Conservation (phyloP, 2,113 vertebrate genomes). For the Nothobranchius kuhntae region DNA sequence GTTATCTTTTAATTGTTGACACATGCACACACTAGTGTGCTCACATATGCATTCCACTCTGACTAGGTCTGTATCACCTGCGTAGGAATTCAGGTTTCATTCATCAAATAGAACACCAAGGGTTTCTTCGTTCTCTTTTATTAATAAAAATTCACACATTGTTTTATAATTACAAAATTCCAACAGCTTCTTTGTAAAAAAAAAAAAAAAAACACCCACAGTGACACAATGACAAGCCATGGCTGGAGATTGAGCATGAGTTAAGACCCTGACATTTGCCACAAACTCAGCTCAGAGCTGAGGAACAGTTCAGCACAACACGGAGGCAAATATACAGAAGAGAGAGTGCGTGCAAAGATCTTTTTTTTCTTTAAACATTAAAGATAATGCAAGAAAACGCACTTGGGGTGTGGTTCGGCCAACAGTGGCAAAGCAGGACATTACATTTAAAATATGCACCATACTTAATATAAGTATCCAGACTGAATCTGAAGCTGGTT, state of each 20-base stretch:
- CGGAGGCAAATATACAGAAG: neutral
- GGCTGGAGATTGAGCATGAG: slow-evolving; percentile 18
- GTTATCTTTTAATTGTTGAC: slow-evolving; percentile 44
- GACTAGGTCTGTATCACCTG: neutral
- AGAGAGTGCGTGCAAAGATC: slow-evolving; percentile 53
- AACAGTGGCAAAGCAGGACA: slow-evolving; percentile 12
- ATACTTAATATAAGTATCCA: slow-evolving; percentile 80
- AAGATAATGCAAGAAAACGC: slow-evolving; percentile 74
- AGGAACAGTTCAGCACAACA: slow-evolving; percentile 63
- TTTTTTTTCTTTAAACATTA: slow-evolving; percentile 80
- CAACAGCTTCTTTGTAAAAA: slow-evolving; percentile 53
- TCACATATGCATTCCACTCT: slow-evolving; percentile 13
- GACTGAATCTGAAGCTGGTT: slow-evolving; percentile 17
- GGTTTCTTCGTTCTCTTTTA: slow-evolving; percentile 44
- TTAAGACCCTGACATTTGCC: slow-evolving; percentile 17
- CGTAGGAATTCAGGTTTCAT: neutral
- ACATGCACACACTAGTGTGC: slow-evolving; percentile 4
- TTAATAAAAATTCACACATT: slow-evolving; percentile 60
- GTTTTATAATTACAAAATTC: slow-evolving; percentile 47
- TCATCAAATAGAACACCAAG: neutral
- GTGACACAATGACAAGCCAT: slow-evolving; percentile 37
- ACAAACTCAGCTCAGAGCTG: slow-evolving; percentile 24
- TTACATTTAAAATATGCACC: slow-evolving; percentile 28
- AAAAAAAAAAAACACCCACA: slow-evolving; percentile 26
- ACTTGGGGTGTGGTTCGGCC: slow-evolving; percentile 12